A percentile compares a stretch with the other conserved stretches of the same genome.
Conservation (phyloP, 2,888 invertebrate species). For the Scaptomyza flava region DNA sequence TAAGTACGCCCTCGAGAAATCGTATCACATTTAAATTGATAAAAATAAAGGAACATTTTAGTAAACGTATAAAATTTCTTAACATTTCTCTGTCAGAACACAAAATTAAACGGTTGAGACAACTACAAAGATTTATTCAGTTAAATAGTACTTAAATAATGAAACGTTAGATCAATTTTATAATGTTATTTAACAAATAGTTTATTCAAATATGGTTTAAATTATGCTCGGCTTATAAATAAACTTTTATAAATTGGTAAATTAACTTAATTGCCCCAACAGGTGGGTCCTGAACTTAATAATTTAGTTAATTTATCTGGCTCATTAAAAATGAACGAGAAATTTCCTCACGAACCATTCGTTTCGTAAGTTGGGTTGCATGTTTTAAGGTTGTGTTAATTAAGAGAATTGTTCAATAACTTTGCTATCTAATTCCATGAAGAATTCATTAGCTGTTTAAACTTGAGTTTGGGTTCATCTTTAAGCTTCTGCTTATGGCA, state of each 20-base stretch:
- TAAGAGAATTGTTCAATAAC: constrained; percentile 41
- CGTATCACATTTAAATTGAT: constrained; percentile 67
- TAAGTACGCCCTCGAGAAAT: constrained; percentile 37
- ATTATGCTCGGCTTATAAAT: no score
- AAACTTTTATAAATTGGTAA: no score
- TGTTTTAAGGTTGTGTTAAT: constrained; percentile 39
- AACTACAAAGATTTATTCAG: not conserved
- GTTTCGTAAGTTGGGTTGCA: constrained; percentile 8
- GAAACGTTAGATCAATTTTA: no score
- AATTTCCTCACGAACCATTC: not conserved
- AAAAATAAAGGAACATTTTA: constrained; percentile 52
- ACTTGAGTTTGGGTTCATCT: constrained; percentile 45
- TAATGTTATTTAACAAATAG: no score
- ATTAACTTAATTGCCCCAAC: no score
- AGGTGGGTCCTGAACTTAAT: not conserved
- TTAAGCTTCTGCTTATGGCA: constrained; percentile 49
- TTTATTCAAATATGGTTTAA: no score
- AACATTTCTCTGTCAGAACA: not conserved
- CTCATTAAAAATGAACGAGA: not conserved
- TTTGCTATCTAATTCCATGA: constrained; percentile 58
- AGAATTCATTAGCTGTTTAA: constrained; percentile 63
- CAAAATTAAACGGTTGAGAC: constrained; percentile 13
- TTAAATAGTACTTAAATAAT: no score
- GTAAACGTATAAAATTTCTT: constrained; percentile 8
- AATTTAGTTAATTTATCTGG: not conserved